Base-by-base conservation (phyloP, 1,140 invertebrate genomes). In the Teleopsis dalmanni region DNA sequence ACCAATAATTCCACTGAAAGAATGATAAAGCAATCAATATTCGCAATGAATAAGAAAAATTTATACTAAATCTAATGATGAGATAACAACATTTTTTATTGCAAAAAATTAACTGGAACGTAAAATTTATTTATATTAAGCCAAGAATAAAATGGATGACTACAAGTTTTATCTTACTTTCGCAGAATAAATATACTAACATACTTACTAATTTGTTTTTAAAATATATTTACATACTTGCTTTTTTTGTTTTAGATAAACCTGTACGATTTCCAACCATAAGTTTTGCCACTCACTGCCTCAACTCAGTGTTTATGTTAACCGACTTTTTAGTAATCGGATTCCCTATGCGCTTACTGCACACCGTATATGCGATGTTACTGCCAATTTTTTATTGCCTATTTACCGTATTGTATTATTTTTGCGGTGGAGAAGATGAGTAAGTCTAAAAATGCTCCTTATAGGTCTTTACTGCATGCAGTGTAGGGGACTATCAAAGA, bases 241-340 rank as follows among this genome's bases (percentile, higher is more conserved):
- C n/a, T n/a, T n/a, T n/a, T n/a, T n/a, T n/a, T n/a, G n/a, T 46
- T 50, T 0, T 37, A 68, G 65, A 67, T 38, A 67, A 68, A 42
- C 62, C 62, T 1, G 19, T 41, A 22, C 59, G 62, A 23, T 68
- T 57, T 53, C 62, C 65, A n/a, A 55, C 42, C n/a, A 57, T 85
- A 21, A 87, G 88, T 59, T 65, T 86, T 13, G 73, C 85, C 61
- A 73, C 81, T 10, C 89, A 92, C 57, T 80, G 79, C 4, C 72
- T 78, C 22, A 91, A 91, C 71, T 81, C 80, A 3, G 47, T 83
- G 2, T 71, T 86, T 37, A 87, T 90, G 76, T 42, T 89, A 7
- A 57, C 82, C 8, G 88, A 92, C 67, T 67, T 90, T 37, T 73
- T 78, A 27, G 60, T 88, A 2, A 80, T 82, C 0, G 76, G 75